phyloP scores from a whole-genome alignment of 2,113 vertebrate species.

The Strigops habroptila region DNA sequence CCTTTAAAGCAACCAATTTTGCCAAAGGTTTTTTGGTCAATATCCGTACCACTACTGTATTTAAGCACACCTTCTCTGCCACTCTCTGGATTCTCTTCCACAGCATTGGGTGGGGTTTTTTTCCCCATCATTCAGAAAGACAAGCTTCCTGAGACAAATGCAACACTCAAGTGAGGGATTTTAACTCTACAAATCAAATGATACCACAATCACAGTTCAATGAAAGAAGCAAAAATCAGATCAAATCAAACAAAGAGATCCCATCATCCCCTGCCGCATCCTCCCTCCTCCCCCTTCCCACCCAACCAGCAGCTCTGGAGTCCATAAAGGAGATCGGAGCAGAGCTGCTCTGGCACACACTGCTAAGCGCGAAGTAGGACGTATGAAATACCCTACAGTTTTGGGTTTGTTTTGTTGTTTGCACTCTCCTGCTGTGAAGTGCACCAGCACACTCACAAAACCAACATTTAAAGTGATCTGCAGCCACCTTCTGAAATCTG shows the following conservation, averaged over 20 bases:
- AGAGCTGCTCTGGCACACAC: not conserved
- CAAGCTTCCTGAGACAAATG: not conserved
- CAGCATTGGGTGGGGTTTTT: rapidly evolving
- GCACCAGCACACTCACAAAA: not conserved
- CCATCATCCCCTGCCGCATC: conserved; percentile 63
- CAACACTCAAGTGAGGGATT: not conserved
- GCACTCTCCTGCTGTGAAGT: not conserved
- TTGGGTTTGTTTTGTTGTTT: not conserved
- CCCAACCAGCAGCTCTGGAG: conserved; percentile 38
- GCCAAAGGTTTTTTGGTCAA: not conserved
- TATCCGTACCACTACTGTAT: not conserved
- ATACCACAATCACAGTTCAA: conserved; percentile 43
- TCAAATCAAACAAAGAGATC: conserved; percentile 66
- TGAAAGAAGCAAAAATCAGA: conserved; percentile 54
- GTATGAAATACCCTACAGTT: rapidly evolving
- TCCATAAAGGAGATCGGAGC: not conserved
- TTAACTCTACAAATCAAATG: conserved; percentile 10
- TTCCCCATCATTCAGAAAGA: not conserved
- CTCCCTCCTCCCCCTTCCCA: conserved; percentile 62
- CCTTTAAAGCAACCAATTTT: not conserved
- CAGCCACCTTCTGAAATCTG: not conserved
- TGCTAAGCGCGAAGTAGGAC: not conserved
- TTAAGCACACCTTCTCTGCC: not conserved
- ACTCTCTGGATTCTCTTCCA: not conserved
- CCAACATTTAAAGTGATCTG: not conserved